Conservation (phyloP, 2,113 vertebrate genomes). For the Ctenodactylus gundi region DNA sequence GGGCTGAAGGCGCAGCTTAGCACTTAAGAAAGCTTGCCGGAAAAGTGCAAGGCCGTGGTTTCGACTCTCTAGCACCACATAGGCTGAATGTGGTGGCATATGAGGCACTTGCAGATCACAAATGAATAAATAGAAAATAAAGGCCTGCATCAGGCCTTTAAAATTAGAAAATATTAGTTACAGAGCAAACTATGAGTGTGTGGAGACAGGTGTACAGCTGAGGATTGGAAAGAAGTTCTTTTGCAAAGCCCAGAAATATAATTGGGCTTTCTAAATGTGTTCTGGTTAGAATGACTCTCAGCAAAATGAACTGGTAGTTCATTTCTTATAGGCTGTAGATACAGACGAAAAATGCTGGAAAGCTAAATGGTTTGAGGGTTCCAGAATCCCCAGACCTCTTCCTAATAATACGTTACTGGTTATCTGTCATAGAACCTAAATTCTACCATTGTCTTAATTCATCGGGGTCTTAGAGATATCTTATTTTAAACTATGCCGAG, state of each 20-base stretch:
- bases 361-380: neutral
- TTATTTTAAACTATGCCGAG: neutral
- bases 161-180: too few relatives aligned
- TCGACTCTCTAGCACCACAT: too few relatives aligned
- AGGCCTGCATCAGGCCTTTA: too few relatives aligned
- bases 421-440: neutral
- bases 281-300: neutral
- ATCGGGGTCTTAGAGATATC: neutral
- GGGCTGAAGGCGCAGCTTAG: neutral
- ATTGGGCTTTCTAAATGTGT: neutral
- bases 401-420: neutral
- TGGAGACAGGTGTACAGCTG: too few relatives aligned
- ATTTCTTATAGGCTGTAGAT: neutral
- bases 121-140: too few relatives aligned
- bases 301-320: neutral
- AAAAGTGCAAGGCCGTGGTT: too few relatives aligned
- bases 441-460: neutral
- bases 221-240: neutral
- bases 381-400: neutral
- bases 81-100: too few relatives aligned
- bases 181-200: too few relatives aligned
- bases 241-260: neutral
- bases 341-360: neutral
- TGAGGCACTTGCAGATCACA: too few relatives aligned
- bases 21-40: too few relatives aligned